Conservation (phyloP, 2,888 invertebrate genomes). For the Macrophya annulata region DNA sequence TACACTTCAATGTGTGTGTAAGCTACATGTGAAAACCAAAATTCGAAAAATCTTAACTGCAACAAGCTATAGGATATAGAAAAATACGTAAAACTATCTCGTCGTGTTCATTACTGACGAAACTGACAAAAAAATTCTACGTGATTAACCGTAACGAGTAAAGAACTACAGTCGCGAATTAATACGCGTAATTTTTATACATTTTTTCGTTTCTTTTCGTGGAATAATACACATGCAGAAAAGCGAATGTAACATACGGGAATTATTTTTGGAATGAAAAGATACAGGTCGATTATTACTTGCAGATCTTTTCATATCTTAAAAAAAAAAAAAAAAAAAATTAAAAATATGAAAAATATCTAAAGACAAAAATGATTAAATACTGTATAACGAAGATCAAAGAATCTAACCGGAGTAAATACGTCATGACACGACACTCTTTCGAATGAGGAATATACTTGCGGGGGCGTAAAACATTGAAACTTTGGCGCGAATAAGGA, state of each 20-base stretch:
- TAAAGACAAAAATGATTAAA: not conserved
- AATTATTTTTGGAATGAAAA: not conserved
- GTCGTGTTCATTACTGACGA: not conserved
- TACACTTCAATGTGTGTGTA: not conserved
- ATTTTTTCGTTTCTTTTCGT: not conserved
- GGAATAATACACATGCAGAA: too few species aligned
- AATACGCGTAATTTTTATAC: not conserved
- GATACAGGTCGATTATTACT: not conserved
- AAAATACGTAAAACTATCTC: not conserved
- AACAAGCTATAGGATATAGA: not conserved
- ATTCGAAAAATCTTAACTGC: not conserved
- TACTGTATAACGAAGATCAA: not conserved
- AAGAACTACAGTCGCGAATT: not conserved
- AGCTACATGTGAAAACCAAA: not conserved
- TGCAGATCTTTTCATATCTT: not conserved
- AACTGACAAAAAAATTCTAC: not conserved
- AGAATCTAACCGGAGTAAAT: not conserved
- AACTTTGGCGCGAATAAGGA: slow-evolving; percentile 37
- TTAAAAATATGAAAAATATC: not conserved
- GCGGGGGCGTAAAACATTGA: slow-evolving; percentile 9
- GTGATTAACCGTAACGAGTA: not conserved
- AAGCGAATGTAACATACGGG: too few species aligned
- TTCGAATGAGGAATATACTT: not conserved
- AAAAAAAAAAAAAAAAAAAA: not conserved
- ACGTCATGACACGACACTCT: slow-evolving; percentile 12